Conservation (phyloP, 2,113 vertebrate species). For the Chionomys nivalis region DNA sequence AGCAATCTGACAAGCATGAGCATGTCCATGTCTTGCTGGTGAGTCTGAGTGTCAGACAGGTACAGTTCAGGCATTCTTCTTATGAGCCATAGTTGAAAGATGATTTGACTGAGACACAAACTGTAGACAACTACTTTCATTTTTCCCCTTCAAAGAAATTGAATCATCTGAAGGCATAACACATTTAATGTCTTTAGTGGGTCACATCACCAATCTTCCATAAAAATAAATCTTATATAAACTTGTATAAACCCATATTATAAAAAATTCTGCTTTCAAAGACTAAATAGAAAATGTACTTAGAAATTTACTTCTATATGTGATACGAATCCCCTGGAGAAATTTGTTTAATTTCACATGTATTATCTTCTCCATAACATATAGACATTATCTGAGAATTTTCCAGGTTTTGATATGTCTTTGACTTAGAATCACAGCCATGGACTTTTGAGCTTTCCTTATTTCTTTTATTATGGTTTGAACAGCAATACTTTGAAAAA, state of each 20-base stretch:
- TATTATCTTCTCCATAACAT: neutral
- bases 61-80: neutral
- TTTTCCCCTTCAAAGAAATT: neutral
- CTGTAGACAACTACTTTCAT: neutral
- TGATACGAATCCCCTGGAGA: neutral
- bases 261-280: constrained; percentile 22
- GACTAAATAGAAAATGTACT: neutral
- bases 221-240: neutral
- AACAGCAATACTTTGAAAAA: neutral
- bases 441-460: neutral
- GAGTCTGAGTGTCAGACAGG: neutral
- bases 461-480: neutral
- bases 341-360: neutral
- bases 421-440: neutral
- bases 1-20: neutral
- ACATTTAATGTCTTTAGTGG: neutral
- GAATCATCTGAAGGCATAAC: neutral
- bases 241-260: neutral
- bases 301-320: neutral
- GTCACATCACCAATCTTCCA: neutral
- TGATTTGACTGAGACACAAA: neutral
- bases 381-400: neutral
- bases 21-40: neutral
- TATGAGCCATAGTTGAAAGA: neutral
- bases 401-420: neutral